A percentile compares a stretch with the other conserved stretches of the same genome.
Conservation (phyloP, 1,140 invertebrate species). For the Steinernema feltiae region DNA sequence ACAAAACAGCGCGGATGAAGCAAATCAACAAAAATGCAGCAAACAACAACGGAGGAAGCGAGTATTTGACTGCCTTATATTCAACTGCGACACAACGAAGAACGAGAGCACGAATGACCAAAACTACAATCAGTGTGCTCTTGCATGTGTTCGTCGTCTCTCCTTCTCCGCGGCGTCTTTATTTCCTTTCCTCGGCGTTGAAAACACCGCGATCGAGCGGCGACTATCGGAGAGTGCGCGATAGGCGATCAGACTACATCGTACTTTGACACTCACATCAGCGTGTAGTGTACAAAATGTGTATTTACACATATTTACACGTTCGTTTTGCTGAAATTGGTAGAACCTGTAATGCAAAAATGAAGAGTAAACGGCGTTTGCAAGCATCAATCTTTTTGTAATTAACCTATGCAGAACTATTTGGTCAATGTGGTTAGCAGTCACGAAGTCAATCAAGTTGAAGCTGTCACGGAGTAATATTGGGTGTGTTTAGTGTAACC, state of each 20-base stretch:
- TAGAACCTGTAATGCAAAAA: too few species aligned
- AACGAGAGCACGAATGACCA: not conserved
- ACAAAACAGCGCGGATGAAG: not conserved
- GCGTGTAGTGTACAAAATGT: not conserved
- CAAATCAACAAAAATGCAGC: not conserved
- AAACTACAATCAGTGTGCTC: constrained; percentile 10
- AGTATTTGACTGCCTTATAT: not conserved
- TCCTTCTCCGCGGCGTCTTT: not conserved
- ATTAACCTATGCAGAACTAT: too few species aligned
- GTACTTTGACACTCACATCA: not conserved
- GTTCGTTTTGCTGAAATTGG: too few species aligned
- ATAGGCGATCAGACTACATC: not conserved
- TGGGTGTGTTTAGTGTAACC: too few species aligned
- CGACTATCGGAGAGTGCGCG: constrained; percentile 9
- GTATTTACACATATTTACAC: not conserved
- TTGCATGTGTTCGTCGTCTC: not conserved
- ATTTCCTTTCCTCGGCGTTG: not conserved
- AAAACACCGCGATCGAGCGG: not conserved
- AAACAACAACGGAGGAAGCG: not conserved
- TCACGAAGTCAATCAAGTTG: too few species aligned
- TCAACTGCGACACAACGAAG: not conserved
- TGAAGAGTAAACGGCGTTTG: too few species aligned
- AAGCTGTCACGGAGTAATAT: too few species aligned
- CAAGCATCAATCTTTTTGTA: too few species aligned
- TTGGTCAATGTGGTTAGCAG: too few species aligned